Conservation (phyloP, 2,113 vertebrate genomes). For the Forbesichthys papilliferus region DNA sequence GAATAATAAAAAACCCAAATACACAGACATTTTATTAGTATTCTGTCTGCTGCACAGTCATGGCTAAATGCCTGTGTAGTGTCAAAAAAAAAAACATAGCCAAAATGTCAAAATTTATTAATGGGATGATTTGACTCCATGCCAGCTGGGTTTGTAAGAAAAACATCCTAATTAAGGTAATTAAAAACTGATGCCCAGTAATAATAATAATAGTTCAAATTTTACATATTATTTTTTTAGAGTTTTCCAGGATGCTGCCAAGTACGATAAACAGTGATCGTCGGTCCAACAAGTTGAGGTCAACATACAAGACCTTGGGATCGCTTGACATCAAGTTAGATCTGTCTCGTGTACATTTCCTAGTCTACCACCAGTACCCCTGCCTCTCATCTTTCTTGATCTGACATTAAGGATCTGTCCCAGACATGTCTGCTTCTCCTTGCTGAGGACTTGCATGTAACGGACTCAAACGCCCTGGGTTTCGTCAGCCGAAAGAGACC, state of each 20-base stretch:
- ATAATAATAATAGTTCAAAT: neutral
- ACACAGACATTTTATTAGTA: neutral
- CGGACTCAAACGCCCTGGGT: conserved; percentile 49
- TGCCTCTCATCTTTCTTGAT: conserved; percentile 31
- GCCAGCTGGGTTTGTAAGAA: neutral
- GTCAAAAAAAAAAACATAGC: neutral
- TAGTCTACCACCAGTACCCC: conserved; percentile 6
- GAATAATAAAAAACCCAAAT: neutral
- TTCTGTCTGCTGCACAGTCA: neutral
- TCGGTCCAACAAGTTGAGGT: neutral
- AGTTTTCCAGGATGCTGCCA: neutral
- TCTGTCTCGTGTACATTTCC: conserved; percentile 3
- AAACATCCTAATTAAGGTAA: neutral
- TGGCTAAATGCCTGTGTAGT: neutral
- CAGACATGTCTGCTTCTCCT: conserved; percentile 39
- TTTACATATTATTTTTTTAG: neutral
- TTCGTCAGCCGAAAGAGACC: conserved; percentile 64
- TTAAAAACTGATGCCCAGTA: neutral
- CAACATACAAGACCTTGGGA: neutral
- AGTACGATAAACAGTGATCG: neutral
- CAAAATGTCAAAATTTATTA: neutral
- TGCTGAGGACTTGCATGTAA: conserved; percentile 8
- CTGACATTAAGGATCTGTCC: conserved; percentile 22
- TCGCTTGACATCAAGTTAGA: neutral
- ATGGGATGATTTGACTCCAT: neutral